Evolutionary conservation across 2,113 vertebrate species (phyloP), one percentile per base, ranked within the genome.

Genomic region (Crypturellus undulatus): DNA sequence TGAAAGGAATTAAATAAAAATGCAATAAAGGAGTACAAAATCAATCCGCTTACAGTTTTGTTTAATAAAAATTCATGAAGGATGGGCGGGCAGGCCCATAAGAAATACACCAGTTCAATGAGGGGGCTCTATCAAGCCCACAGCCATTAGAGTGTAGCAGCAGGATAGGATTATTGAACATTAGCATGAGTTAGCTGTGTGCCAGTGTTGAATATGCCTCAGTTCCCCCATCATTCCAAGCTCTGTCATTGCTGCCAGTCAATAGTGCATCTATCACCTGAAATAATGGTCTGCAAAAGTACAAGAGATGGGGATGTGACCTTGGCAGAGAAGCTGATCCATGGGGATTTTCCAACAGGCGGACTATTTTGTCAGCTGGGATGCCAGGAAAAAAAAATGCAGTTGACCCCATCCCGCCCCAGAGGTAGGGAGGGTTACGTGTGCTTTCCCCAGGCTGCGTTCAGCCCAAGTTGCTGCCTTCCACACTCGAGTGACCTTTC

Each of bases 41-140:
- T 99, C 99, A 99, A 99, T 99, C 99, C 98, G 98, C 98, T 99
- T 99, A 99, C 98, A 99, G 98, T 99, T 99, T 99, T 99, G 99
- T 99, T 99, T 99, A 99, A 99, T 99, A 99, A 99, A 99, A 99
- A 99, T 99, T 99, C 98, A 99, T 99, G 99, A 99, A 99, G 98
- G 98, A 98, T 98, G 98, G 98, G 98, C 93, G 98, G 98, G 98
- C 97, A 97, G 98, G 98, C 98, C 98, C 98, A 98, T 98, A 98
- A 99, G 98, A 99, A 98, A 99, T 98, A 98, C 87, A 93, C 96
- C 97, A 96, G 97, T 96, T 96, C 98, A 97, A 96, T 97, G 96
- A 98, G 95, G 89, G 93, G 92, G 95, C 96, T 97, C 97, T 95
- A 94, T 96, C 95, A 97, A 92, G 85, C 94, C 87, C 88, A 89